These are phyloP conservation scores for Orcinus orca DNA, from an alignment of 2,113 vertebrate species.

Conservation along the genomic window DNA sequence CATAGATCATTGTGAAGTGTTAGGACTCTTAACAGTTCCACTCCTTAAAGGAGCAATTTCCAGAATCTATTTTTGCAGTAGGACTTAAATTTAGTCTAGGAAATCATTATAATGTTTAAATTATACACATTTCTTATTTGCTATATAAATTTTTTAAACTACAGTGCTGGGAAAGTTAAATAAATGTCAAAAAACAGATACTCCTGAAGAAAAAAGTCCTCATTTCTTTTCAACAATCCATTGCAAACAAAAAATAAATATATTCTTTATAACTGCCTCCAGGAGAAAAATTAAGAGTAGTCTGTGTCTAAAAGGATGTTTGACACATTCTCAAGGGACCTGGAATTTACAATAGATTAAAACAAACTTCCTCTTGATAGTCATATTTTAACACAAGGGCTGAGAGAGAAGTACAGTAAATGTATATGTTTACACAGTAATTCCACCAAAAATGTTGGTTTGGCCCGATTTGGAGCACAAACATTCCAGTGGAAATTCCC, in stretches of 20 bases:
- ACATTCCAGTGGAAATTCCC: neutral
- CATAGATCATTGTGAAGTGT: fast-evolving
- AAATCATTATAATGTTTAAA: neutral
- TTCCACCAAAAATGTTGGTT: neutral
- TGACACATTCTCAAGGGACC: neutral
- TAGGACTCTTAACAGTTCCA: neutral
- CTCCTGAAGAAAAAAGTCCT: neutral
- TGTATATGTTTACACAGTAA: neutral
- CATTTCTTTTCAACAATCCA: neutral
- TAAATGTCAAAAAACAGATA: neutral
- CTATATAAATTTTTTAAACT: neutral
- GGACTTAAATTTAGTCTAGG: neutral
- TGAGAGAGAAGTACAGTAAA: neutral
- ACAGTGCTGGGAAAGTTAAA: neutral
- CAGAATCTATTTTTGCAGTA: neutral
- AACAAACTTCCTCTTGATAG: neutral
- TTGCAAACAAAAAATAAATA: neutral
- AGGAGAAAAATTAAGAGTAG: neutral
- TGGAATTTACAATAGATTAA: neutral
- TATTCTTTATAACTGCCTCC: neutral
- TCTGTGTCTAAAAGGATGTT: neutral
- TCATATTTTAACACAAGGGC: neutral
- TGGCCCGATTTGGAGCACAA: fast-evolving
- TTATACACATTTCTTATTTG: neutral
- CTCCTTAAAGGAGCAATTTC: neutral